Conservation (phyloP, 2,113 vertebrate genomes). For the Lophochroa leadbeateri region DNA sequence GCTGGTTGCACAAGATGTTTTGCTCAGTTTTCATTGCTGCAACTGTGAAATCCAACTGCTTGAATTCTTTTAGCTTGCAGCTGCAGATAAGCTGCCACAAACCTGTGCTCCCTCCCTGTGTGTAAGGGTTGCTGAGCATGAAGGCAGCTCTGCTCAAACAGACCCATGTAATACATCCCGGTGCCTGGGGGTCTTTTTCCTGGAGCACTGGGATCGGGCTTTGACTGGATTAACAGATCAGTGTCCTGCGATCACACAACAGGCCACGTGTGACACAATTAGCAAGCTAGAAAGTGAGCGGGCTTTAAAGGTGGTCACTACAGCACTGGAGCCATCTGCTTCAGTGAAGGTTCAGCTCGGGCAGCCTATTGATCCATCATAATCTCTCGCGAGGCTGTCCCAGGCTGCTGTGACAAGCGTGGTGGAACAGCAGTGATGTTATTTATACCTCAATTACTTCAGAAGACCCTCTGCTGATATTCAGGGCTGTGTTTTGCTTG, state of each 20-base stretch:
- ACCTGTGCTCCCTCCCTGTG: not conserved
- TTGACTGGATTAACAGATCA: constrained; percentile 52
- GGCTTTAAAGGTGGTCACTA: constrained; percentile 40
- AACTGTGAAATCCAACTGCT: not conserved
- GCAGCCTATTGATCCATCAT: constrained; percentile 12
- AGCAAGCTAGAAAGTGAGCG: constrained; percentile 29
- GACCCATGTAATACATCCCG: not conserved
- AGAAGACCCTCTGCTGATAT: not conserved
- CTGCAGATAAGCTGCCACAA: not conserved
- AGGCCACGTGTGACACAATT: constrained; percentile 44
- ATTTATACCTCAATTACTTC: not conserved
- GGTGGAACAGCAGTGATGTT: not conserved
- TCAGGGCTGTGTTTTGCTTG: not conserved
- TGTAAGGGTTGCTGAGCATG: not conserved
- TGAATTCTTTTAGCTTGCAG: not conserved
- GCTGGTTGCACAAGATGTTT: not conserved
- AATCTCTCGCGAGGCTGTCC: not conserved
- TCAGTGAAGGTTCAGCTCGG: constrained; percentile 30
- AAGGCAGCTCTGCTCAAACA: not conserved
- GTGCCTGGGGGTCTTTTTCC: not conserved
- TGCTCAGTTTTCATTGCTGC: not conserved
- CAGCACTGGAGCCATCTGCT: constrained; percentile 47
- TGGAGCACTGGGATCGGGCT: not conserved
- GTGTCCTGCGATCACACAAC: not conserved
- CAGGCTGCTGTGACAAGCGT: not conserved